Evolutionary conservation across 1,140 invertebrate species (phyloP).

Genomic region (Copidosoma floridanum): DNA sequence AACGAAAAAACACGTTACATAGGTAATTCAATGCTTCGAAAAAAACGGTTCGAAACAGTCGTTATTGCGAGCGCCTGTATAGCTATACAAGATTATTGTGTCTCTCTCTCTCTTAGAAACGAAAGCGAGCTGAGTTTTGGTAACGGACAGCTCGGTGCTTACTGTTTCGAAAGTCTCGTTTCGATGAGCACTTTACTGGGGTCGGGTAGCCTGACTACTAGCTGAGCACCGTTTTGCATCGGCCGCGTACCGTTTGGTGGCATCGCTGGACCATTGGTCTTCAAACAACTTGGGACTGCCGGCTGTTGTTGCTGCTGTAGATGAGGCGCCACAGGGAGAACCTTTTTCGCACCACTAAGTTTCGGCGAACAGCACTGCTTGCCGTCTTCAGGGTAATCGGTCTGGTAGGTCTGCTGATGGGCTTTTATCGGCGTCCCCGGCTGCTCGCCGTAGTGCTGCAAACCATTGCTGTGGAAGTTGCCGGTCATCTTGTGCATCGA

Average conservation of each 20-base stretch:
- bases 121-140: too few relatives aligned
- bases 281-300: not conserved
- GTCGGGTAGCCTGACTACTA: constrained; percentile 48
- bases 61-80: too few relatives aligned
- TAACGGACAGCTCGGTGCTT: too few relatives aligned
- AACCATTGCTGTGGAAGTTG: constrained; percentile 27
- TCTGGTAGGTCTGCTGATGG: not conserved
- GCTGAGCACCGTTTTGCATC: constrained; percentile 46
- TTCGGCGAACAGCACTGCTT: constrained; percentile 49
- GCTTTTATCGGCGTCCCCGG: not conserved
- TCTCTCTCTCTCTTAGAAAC: too few relatives aligned
- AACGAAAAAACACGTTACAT: too few relatives aligned
- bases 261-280: constrained; percentile 26
- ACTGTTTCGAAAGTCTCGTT: constrained; percentile 46
- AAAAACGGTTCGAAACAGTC: too few relatives aligned
- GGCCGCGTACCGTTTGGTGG: constrained; percentile 35
- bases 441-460: constrained; percentile 16
- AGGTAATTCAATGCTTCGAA: too few relatives aligned
- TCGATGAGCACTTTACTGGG: constrained; percentile 47
- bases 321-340: constrained; percentile 34
- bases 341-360: constrained; percentile 46
- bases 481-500: constrained; percentile 25
- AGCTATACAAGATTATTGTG: too few relatives aligned
- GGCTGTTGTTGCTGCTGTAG: too few relatives aligned
- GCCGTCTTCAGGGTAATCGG: constrained; percentile 32